These are phyloP conservation scores for Apogon hyalosoma DNA, from an alignment of 2,797 vertebrate species.

Conservation along the genomic window DNA sequence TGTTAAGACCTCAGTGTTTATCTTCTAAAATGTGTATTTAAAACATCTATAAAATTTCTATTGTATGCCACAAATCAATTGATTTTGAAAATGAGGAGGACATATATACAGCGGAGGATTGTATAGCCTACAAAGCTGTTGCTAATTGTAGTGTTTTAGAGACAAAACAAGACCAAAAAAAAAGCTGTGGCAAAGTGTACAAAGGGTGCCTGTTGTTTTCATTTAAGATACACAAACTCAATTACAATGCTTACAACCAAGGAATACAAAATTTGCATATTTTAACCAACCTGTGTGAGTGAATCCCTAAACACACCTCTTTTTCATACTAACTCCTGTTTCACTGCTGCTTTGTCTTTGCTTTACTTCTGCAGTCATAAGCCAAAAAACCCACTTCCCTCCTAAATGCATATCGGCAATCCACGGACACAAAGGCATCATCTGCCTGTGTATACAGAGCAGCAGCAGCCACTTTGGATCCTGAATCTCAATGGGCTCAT, in stretches of 20 bases:
- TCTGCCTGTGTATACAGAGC: constrained; percentile 82
- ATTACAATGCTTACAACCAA: constrained; percentile 72
- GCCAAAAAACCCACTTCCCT: constrained; percentile 69
- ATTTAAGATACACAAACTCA: constrained; percentile 75
- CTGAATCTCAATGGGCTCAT: constrained; percentile 86
- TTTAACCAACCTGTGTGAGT: constrained; percentile 67
- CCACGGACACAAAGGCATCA: constrained; percentile 81
- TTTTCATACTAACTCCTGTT: constrained; percentile 67
- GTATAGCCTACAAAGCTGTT: constrained; percentile 56
- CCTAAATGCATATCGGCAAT: constrained; percentile 80
- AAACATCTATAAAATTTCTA: constrained; percentile 9
- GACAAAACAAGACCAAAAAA: constrained; percentile 59
- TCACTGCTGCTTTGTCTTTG: constrained; percentile 69
- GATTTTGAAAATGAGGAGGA: constrained; percentile 28
- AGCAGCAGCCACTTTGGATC: constrained; percentile 86
- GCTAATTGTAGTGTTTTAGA: constrained; percentile 63
- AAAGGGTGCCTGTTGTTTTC: constrained; percentile 70
- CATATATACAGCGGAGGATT: constrained; percentile 26
- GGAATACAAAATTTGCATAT: constrained; percentile 61
- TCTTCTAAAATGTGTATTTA: constrained; percentile 13
- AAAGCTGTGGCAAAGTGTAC: constrained; percentile 59
- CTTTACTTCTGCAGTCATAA: constrained; percentile 64
- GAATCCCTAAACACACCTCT: constrained; percentile 49
- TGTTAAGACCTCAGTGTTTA: not conserved
- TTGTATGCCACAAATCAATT: constrained; percentile 3